Conservation (phyloP, 2,113 vertebrate species). For the Agapornis roseicollis region DNA sequence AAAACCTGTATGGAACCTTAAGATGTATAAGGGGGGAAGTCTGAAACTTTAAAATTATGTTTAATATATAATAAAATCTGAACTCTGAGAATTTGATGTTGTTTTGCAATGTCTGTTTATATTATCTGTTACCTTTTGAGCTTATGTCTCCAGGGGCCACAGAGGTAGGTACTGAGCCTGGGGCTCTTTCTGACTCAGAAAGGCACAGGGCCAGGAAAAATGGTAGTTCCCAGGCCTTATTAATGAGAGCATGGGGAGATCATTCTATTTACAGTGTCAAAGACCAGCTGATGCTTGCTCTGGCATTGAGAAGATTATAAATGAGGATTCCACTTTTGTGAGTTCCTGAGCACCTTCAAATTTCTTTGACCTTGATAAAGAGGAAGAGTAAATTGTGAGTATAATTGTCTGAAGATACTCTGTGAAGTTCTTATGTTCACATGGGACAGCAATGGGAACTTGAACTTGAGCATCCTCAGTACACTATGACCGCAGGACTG, state of each 20-base stretch:
- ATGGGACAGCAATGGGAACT: not conserved
- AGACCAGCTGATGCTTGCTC: slow-evolving; percentile 28
- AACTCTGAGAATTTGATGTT: not conserved
- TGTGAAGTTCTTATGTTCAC: not conserved
- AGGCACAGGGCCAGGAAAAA: slow-evolving; percentile 33
- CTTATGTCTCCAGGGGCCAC: not conserved
- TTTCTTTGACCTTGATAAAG: slow-evolving; percentile 19
- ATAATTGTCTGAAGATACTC: not conserved
- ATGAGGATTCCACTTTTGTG: not conserved
- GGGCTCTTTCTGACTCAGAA: not conserved
- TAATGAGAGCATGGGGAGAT: slow-evolving; percentile 9
- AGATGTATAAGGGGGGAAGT: not conserved
- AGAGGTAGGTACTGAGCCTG: slow-evolving; percentile 10
- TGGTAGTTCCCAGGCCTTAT: slow-evolving; percentile 14
- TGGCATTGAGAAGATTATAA: slow-evolving; percentile 3
- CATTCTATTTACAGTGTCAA: not conserved
- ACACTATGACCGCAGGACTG: not conserved
- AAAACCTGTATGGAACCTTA: not conserved
- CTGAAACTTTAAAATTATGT: not conserved
- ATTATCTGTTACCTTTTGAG: not conserved
- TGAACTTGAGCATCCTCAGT: not conserved
- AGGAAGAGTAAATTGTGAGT: slow-evolving; percentile 1
- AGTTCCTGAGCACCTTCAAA: slow-evolving; percentile 31
- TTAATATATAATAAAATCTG: not conserved
- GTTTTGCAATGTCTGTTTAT: not conserved